A percentile compares a stretch with the other conserved stretches of the same genome.
Conservation (phyloP, 2,113 vertebrate genomes). For the Poeciliopsis prolifica region DNA sequence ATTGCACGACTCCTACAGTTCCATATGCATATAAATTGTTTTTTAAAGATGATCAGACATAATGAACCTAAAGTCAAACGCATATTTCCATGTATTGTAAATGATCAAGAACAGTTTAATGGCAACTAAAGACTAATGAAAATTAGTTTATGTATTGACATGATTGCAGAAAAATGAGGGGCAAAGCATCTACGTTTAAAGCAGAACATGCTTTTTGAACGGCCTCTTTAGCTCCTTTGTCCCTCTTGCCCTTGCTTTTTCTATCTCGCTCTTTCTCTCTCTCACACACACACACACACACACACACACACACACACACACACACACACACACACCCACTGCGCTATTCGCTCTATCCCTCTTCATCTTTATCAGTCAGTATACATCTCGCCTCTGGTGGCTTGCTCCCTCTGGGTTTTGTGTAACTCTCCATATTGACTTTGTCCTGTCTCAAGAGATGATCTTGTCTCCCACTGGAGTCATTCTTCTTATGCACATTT, state of each 20-base stretch:
- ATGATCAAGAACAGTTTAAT: neutral
- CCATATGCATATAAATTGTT: too few relatives aligned
- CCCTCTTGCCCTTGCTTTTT: constrained; percentile 22
- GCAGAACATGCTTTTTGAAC: neutral
- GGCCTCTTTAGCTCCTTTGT: neutral
- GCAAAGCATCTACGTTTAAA: neutral
- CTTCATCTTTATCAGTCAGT: constrained; percentile 44
- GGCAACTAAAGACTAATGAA: too few relatives aligned
- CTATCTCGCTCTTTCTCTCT: neutral
- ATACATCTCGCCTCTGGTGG: constrained; percentile 53
- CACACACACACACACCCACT: neutral
- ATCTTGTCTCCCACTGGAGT: constrained; percentile 56
- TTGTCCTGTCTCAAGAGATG: constrained; percentile 66
- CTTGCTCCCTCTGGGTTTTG: constrained; percentile 54
- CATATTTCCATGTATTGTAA: neutral
- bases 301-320: too few relatives aligned
- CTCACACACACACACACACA: neutral
- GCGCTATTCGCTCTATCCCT: constrained; percentile 12
- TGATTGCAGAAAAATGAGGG: neutral
- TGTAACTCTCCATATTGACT: constrained; percentile 68
- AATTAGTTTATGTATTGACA: neutral
- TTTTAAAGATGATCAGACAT: too few relatives aligned
- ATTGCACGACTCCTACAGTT: too few relatives aligned
- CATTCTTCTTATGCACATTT: constrained; percentile 37
- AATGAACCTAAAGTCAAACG: too few relatives aligned